Evolutionary conservation across 2,797 vertebrate species (phyloP), one percentile per base, ranked within the genome.

Genomic region (Tragopan temminckii): DNA sequence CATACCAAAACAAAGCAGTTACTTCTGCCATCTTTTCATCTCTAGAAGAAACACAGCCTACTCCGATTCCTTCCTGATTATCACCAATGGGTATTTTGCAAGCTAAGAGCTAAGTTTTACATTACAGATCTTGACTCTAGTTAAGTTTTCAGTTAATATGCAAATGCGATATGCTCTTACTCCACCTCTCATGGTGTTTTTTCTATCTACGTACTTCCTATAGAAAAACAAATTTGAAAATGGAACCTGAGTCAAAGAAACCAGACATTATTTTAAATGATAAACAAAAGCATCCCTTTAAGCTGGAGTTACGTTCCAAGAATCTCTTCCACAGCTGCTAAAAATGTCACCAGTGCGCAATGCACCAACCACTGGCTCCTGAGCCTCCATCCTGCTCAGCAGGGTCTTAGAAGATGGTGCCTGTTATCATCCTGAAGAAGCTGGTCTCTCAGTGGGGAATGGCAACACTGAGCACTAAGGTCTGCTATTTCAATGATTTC

Each of bases 21-120:
- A 68, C 57, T 95, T 93, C 67, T 89, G 46, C 33, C 25, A 52
- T 46, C 9, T 63, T 79, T 91, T 82, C 9, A 78, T 9, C 27
- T 84, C 63, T 53, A 59, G 61, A 82, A 92, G n/a, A 71, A 70
- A 61, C 12, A 0, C 31, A 77, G 24, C 3, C n/a, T 77, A 21
- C 16, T 85, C 23, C 82, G 89, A 29, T 78, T 72, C n/a, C 62
- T 74, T 74, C 61, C 36, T 76, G 21, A 82, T 77, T 76, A 64
- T 53, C 20, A 67, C 12, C 68, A 88, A 17, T 7, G 6, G 15
- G 8, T 74, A n/a, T 48, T 66, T 48, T 78, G 33, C n/a, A 90
- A 87, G 48, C 36, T 85, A 16, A 85, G 27, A 18, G 35, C 46
- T 53, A 5, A 1, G 20, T 84, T 62, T 81, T 81, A 50, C 67